Evolutionary conservation across 1,140 invertebrate genomes (phyloP), one percentile per base, ranked within the genome.

Genomic region (Papilio polytes): DNA sequence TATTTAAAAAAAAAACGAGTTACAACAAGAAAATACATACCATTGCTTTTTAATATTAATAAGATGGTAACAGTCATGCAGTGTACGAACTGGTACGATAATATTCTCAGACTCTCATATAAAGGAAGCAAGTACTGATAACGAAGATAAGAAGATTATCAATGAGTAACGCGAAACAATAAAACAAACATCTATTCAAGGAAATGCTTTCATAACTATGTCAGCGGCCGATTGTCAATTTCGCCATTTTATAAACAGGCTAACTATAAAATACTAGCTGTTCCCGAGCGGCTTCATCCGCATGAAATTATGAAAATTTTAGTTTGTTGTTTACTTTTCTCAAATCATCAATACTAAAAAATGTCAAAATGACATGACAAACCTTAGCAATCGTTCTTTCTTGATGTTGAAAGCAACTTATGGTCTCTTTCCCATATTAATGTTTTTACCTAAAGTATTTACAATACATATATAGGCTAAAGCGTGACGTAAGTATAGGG

Each of bases 81-180:
- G 63, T 36, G 22, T 6, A 70, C 6, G 18, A 70, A 31, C 63
- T 70, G 10, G 22, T 6, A 15, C 26, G 56, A 81, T 59, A 51
- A 20, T 81, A 26, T 70, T 72, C 22, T 70, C 13, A 15, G 31
- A 70, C 63, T 70, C 3, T 18, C 26, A 70, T 63, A 63, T 63
- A 63, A 31, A 70, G 2, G 26, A 36, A 70, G 18, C 20, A 15
- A 12, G 6, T 36, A 70, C 63, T 31, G 63, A 70, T 70, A 70
- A 70, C 63, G 36, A 18, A 15, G 63, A 70, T 70, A 70, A 70
- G 63, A 31, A 70, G 22, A 70, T 31, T 31, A 70, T 31, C 22
- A 70, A 70, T 70, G 63, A 36, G n/a, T 70, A 70, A 70, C 63
- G 63, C 13, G 26, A 70, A 31, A 70, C 63, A 70, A 70, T 70